Conservation (phyloP, 2,888 invertebrate species). For the Drosophila austrosaltans region DNA sequence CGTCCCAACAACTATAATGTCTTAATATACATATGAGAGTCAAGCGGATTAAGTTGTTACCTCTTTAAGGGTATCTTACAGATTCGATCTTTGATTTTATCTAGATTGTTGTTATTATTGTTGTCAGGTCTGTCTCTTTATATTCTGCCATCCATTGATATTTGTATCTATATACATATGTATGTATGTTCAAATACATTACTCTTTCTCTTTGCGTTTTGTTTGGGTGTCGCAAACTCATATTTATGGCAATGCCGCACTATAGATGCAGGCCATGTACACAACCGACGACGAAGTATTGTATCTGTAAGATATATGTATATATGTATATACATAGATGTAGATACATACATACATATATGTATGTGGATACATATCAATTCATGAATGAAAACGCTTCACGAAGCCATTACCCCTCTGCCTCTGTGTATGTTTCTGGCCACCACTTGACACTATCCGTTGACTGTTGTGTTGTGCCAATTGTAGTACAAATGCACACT, state of each 20-base stretch:
- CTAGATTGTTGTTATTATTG: slow-evolving; percentile 3
- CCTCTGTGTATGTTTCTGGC: not conserved
- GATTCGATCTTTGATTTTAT: slow-evolving; percentile 6
- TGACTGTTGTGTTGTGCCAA: slow-evolving; percentile 58
- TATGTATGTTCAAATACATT: slow-evolving; percentile 23
- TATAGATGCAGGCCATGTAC: slow-evolving; percentile 76
- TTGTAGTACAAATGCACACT: slow-evolving; percentile 57
- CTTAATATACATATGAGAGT: too few relatives aligned
- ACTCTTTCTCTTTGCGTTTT: slow-evolving; percentile 18
- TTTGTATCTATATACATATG: slow-evolving; percentile 22
- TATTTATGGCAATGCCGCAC: slow-evolving; percentile 71
- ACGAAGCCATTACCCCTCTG: not conserved
- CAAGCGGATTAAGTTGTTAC: not conserved
- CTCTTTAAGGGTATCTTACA: not conserved
- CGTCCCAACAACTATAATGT: not conserved
- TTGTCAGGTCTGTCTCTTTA: slow-evolving; percentile 5
- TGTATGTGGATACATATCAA: slow-evolving; percentile 57
- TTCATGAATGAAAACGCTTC: slow-evolving; percentile 70
- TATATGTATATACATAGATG: slow-evolving; percentile 8
- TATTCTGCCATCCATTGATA: slow-evolving; percentile 23
- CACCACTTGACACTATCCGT: not conserved
- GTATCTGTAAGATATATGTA: slow-evolving; percentile 63
- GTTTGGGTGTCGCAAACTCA: slow-evolving; percentile 44
- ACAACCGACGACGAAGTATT: slow-evolving; percentile 46
- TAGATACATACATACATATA: not conserved